Base-by-base conservation (phyloP, 2,113 vertebrate species). In the Myocastor coypus region DNA sequence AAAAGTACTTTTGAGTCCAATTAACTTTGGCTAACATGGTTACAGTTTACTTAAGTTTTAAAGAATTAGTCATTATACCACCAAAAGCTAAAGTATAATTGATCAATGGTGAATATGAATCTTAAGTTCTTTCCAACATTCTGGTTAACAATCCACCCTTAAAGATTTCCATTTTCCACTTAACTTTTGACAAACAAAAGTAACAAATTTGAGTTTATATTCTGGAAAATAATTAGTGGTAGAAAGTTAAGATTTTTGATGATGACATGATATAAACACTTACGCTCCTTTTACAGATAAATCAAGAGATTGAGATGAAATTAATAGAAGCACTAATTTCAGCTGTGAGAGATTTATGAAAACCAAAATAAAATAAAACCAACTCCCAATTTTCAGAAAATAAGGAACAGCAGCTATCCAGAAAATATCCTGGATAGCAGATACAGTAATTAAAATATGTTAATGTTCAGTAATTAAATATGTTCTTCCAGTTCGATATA, bases 231-330 rank as follows among this genome's bases (percentile, higher is more conserved):
- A 16, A 28, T 64, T 80, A 89, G 2, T 86, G n/a, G 37, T n/a
- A 83, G 17, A 22, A 94, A 73, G 88, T 83, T 83, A 68, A 26
- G 46, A 46, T 80, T 95, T 50, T 92, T 94, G n/a, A 91, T 73
- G 50, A 87, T 66, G 13, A 42, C 73, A 26, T 69, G 24, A 92
- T 90, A 75, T 59, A 84, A 87, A 68, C 42, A 90, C 37, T 32
- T 90, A 82, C 30, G n/a, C 88, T 73, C 73, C 2, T 32, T 71
- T 77, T 71, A 59, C 5, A 85, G 52, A 95, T 32, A n/a, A 93
- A 73, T 37, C 37, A 84, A 94, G 26, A 75, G 37, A 87, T 87
- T 34, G 92, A 93, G 55, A 92, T 83, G 80, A 19, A 92, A 37
- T 75, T 91, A 88, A 71, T 16, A 95, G 4, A 10, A 78, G 61